phyloP scores from a whole-genome alignment of 2,797 vertebrate genomes.

The Eulemur rubriventer region DNA sequence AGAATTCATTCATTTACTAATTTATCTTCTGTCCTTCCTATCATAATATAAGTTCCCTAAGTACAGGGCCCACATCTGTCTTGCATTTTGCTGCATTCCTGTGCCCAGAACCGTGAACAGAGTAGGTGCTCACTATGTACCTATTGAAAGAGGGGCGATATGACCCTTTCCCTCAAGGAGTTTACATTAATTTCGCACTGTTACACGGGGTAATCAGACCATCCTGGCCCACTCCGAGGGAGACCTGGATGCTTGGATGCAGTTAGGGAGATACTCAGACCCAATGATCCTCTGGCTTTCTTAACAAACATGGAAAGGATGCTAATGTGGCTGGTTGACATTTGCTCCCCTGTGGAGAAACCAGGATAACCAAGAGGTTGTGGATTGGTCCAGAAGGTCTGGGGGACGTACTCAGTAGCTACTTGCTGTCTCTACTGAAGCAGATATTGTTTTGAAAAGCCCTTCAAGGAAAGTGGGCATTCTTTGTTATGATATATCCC shows the following conservation, averaged over 20 bases:
- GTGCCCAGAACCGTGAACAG: neutral
- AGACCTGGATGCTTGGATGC: neutral
- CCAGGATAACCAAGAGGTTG: neutral
- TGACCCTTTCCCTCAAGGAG: neutral
- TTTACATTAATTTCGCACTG: neutral
- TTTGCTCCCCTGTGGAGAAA: neutral
- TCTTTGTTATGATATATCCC: neutral
- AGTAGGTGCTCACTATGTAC: neutral
- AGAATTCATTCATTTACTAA: neutral
- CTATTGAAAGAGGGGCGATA: neutral
- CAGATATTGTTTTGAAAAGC: neutral
- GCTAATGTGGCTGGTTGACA: neutral
- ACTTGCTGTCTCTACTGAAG: neutral
- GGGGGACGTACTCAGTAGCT: neutral
- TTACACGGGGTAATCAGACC: neutral
- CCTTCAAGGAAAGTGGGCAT: neutral
- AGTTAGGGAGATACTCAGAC: neutral
- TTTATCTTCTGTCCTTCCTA: slow-evolving; percentile 19
- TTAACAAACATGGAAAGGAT: neutral
- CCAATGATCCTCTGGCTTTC: neutral
- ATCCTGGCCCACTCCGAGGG: neutral
- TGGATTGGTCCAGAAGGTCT: neutral
- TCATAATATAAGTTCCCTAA: neutral
- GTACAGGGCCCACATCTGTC: neutral
- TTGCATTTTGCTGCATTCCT: neutral